Evolutionary conservation across 2,888 invertebrate genomes (phyloP).

Genomic region (Cryptophagus acutangulus): DNA sequence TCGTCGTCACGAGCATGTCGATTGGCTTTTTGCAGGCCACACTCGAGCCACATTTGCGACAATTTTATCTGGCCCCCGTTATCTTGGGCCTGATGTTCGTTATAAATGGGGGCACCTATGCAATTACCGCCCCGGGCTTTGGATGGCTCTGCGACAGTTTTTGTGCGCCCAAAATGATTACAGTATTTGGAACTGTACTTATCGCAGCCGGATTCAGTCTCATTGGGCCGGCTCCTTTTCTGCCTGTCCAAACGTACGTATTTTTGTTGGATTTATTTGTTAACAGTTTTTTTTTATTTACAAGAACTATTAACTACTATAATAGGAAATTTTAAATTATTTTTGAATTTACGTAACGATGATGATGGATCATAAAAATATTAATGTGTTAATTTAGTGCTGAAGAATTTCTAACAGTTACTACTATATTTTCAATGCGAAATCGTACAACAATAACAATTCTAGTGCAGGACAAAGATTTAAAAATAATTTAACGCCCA

Average conservation of each 20-base stretch:
- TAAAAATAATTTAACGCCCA: too few relatives aligned
- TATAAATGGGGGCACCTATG: slow-evolving; percentile 77
- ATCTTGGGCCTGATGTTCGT: slow-evolving; percentile 76
- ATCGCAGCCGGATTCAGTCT: slow-evolving; percentile 66
- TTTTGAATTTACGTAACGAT: too few relatives aligned
- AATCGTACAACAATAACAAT: too few relatives aligned
- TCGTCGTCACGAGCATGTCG: slow-evolving; percentile 73
- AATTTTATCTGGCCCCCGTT: slow-evolving; percentile 66
- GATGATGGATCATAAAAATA: too few relatives aligned
- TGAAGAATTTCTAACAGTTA: too few relatives aligned
- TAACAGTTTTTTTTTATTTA: too few relatives aligned
- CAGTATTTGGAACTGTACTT: slow-evolving; percentile 61
- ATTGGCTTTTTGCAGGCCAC: slow-evolving; percentile 87
- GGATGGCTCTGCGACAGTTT: slow-evolving; percentile 74
- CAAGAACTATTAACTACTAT: too few relatives aligned
- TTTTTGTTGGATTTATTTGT: too few relatives aligned
- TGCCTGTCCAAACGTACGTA: slow-evolving; percentile 60
- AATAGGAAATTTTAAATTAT: too few relatives aligned
- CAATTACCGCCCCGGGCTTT: slow-evolving; percentile 71
- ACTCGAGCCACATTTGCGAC: slow-evolving; percentile 78
- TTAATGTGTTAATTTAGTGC: too few relatives aligned
- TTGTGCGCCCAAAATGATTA: slow-evolving; percentile 63
- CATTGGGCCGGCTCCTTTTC: slow-evolving; percentile 76
- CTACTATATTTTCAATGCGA: too few relatives aligned
- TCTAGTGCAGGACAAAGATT: too few relatives aligned